A percentile compares a stretch with the other conserved stretches of the same genome.
Conservation (phyloP, 2,888 invertebrate species). For the Prosopocoilus inquinatus region DNA sequence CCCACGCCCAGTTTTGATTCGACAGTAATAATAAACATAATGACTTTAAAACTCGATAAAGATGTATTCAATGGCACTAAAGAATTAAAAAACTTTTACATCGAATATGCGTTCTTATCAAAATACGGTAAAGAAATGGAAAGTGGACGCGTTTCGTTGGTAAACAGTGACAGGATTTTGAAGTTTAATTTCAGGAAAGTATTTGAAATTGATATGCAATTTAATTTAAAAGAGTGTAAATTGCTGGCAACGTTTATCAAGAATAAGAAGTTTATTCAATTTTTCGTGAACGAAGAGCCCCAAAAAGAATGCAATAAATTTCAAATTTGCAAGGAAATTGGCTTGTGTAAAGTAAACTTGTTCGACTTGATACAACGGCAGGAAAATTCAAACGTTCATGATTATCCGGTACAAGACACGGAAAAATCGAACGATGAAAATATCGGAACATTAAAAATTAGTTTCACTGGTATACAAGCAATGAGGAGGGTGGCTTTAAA, state of each 20-base stretch:
- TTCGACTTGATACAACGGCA: slow-evolving; percentile 32
- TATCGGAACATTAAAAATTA: slow-evolving; percentile 31
- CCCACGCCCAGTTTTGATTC: background rate
- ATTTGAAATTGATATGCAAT: slow-evolving; percentile 27
- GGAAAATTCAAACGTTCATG: slow-evolving; percentile 22
- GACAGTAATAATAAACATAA: slow-evolving; percentile 6
- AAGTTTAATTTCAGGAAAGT: slow-evolving; percentile 31
- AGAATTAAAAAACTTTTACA: slow-evolving; percentile 30
- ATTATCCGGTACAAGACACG: slow-evolving; percentile 25
- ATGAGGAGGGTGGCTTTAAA: slow-evolving; percentile 30
- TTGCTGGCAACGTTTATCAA: slow-evolving; percentile 29
- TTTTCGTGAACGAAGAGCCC: slow-evolving; percentile 34
- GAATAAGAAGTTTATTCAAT: slow-evolving; percentile 27
- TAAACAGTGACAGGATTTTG: slow-evolving; percentile 15
- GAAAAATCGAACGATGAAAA: slow-evolving; percentile 11
- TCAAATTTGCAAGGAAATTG: slow-evolving; percentile 31
- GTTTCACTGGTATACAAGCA: slow-evolving; percentile 31
- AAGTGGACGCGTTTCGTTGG: slow-evolving; percentile 28
- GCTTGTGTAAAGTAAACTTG: slow-evolving; percentile 25
- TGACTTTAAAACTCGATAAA: slow-evolving; percentile 5
- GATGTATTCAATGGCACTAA: slow-evolving; percentile 16
- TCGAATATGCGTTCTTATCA: slow-evolving; percentile 34
- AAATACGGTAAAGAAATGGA: slow-evolving; percentile 32
- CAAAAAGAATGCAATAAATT: slow-evolving; percentile 13
- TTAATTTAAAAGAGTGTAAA: slow-evolving; percentile 23